phyloP scores from a whole-genome alignment of 2,797 vertebrate genomes.

The Remorina albescens region DNA sequence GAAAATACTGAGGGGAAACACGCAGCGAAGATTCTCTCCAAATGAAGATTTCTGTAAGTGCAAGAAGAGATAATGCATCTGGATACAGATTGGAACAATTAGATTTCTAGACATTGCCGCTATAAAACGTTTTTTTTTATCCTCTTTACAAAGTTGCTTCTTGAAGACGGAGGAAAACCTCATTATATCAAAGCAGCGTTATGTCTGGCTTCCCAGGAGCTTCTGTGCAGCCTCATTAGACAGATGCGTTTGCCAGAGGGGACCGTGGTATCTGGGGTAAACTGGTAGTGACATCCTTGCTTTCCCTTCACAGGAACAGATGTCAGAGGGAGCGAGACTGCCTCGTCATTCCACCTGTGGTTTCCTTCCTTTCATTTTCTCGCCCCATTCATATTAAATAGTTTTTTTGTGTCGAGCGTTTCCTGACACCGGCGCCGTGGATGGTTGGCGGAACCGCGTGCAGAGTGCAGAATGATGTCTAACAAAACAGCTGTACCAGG shows the following conservation, averaged over 20 bases:
- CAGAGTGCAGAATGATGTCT: conserved; percentile 11
- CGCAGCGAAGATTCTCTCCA: not conserved
- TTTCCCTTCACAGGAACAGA: conserved; percentile 67
- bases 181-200: conserved; percentile 54
- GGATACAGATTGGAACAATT: not conserved
- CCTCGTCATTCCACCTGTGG: conserved; percentile 63
- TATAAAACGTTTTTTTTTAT: conserved; percentile 13
- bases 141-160: conserved; percentile 18
- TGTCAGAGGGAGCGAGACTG: conserved; percentile 54
- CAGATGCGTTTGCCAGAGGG: conserved; percentile 75
- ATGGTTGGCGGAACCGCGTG: conserved; percentile 2
- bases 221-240: conserved; percentile 68
- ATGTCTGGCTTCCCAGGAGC: conserved; percentile 67
- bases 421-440: not conserved
- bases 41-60: not conserved
- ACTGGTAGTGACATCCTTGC: conserved; percentile 59
- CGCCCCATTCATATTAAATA: conserved; percentile 20
- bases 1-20: not conserved
- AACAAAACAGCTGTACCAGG: conserved; percentile 1
- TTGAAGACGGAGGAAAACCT: conserved; percentile 40
- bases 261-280: conserved; percentile 72
- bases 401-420: conserved; percentile 9
- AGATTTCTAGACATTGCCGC: conserved; percentile 1
- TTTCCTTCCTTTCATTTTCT: conserved; percentile 42
- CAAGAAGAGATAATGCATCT: not conserved